Base-by-base conservation (phyloP, 2,113 vertebrate species). In the Circaetus gallicus region DNA sequence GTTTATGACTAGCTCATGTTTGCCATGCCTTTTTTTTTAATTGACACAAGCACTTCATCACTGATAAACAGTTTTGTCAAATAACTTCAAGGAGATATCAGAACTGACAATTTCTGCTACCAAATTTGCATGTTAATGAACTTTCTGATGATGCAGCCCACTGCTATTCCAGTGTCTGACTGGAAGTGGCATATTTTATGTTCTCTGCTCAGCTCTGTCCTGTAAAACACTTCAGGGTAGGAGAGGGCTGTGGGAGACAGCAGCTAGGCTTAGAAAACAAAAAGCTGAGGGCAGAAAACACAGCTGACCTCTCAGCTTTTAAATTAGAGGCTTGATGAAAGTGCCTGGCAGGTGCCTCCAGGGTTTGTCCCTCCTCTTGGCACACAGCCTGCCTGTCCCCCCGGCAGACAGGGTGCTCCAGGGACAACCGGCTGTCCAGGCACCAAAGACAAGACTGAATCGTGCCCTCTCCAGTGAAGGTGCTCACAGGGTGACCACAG, bases 111-210 rank as follows among this genome's bases (percentile, higher is more conserved):
- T 59, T 82, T 94, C 47, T 84, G 26, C 43, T 72, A 56, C 20
- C 20, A 59, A 42, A 71, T 93, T 82, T 91, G 13, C 38, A 85
- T 79, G 38, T 69, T 82, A 87, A 91, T 91, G 42, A 86, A 84
- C 26, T 55, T 86, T 78, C 69, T 67, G 55, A 71, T 59, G n/a
- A 45, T 12, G 20, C 26, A 82, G 29, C 26, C 40, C 34, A 19
- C n/a, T 96, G 13, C 13, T 69, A 11, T 65, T 86, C 38, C 50
- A 38, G 18, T 28, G n/a, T n/a, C 38, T 86, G 31, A 82, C 16
- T 74, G 59, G 45, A 92, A 92, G 32, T 4, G 7, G 6, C 6
- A 19, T 82, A 17, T 84, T 77, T 87, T 62, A 36, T 36, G 10
- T 86, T 71, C 4, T 0, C 38, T 70, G 16, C 12, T 90, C 56